Base-by-base conservation (phyloP, 2,888 invertebrate species). In the Acheta domesticus region DNA sequence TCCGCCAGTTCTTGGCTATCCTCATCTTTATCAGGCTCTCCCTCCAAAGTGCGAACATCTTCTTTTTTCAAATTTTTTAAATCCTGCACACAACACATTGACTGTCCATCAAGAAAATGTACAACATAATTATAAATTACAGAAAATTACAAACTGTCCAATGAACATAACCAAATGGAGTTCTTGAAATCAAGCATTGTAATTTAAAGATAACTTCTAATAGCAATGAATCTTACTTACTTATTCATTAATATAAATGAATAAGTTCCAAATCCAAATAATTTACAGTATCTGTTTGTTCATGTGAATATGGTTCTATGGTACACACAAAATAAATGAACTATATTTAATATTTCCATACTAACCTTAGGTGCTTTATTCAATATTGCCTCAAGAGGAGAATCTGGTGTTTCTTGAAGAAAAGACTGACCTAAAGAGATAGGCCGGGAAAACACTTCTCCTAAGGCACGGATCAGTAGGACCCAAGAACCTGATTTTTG, bases 11-110 rank as follows among this genome's bases (percentile, higher is more conserved):
- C 84, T 77, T 83, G 82, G 84, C 93, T 92, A 84, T 96, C 96
- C 84, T 93, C 92, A 85, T 96, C 96, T 87, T 96, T 96, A 84
- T 97, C 96, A 82, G 92, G 91, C 85, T 96, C 96, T 78, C 91
- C 92, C 85, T 93, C 93, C 80, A 93, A 87, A 12, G 91, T 90
- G 79, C 93, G 88, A n/a, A 92, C 89, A 82, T 93, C 92, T 86
- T 94, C 93, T 85, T 94, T 94, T 84, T 91, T 92, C 81, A 91
- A 85, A 82, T 88, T 89, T 75, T 87, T 87, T 2, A 91, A 86
- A 82, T 90, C 89, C 80, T 62, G 8, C 36, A 5, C 36, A 36
- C 36, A 36, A 36, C 36, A 36, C 36, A 36, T 36, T 36, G 5
- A 36, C 5, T 8, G 36, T 36, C 8, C 36, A 36, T 36, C 8